Evolutionary conservation across 2,888 invertebrate species (phyloP), one percentile per base, ranked within the genome.

Genomic region (Perdita meconis): DNA sequence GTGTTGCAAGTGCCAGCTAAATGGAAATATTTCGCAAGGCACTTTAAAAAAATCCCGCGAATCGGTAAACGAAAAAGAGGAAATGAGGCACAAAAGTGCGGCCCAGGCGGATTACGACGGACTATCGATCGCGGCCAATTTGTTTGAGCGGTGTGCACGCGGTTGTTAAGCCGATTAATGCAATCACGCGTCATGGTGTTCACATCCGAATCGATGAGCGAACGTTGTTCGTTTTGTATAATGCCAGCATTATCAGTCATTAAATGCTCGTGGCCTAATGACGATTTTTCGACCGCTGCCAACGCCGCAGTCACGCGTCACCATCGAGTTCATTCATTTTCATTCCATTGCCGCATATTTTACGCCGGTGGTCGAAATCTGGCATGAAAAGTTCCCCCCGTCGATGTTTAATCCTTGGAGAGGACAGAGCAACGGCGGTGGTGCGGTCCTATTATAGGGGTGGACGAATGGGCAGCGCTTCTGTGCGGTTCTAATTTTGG

Each of bases 151-250:
- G 64, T 71, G 60, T 79, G 74, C 70, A 60, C 74, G 83, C 72
- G 75, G 70, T 72, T 79, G 81, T 87, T 87, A 84, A 87, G 83
- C 84, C 84, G 85, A 87, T 86, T 86, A 88, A 86, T 81, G 82
- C 82, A 88, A 85, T 87, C 83, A 85, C 82, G 74, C 78, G 77
- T 83, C 42, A 77, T 53, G 82, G 74, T 57, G 80, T 65, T 73
- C 78, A 66, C 69, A 81, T 83, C 75, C 82, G 71, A 81, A 85
- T 87, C 84, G 81, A 85, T 81, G 70, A 19, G 72, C 74, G 75
- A 78, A 71, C 80, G 66, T 77, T 72, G 76, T 65, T 69, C 75
- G 75, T 78, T 63, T 53, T 78, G 56, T 82, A 82, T 83, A 82
- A 83, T 85, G 71, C 82, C 73, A 51, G 85, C 72, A 88, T 87